Evolutionary conservation across 2,797 vertebrate genomes (phyloP).

Genomic region (Pangasius sanitwongsei): DNA sequence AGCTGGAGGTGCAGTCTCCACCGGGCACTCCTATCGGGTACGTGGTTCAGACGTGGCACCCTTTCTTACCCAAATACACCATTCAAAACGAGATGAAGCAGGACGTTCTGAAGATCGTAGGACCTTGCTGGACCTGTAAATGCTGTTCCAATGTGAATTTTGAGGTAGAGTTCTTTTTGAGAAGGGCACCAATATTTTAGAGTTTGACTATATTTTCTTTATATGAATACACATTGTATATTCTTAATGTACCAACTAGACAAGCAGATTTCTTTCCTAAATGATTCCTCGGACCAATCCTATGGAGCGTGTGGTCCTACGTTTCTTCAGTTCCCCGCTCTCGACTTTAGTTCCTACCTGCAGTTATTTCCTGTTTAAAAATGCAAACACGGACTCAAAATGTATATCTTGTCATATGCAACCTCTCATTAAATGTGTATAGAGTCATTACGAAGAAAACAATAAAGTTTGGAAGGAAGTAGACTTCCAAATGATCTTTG

Average conservation of each 20-base stretch:
- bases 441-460: no score
- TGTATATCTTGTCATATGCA: no score
- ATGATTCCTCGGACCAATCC: background rate
- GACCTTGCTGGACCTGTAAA: constrained; percentile 74
- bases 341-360: background rate
- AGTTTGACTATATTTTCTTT: no score
- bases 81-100: constrained; percentile 74
- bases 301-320: background rate
- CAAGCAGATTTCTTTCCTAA: background rate
- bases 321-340: no score
- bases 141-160: constrained; percentile 49
- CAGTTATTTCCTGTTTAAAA: no score
- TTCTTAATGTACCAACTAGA: background rate
- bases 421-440: no score
- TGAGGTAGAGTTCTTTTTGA: no score
- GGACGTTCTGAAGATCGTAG: constrained; percentile 72
- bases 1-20: constrained; percentile 83
- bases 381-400: no score
- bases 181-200: no score
- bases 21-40: constrained; percentile 79
- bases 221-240: no score
- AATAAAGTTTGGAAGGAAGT: no score
- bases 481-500: no score
- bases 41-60: constrained; percentile 78
- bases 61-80: constrained; percentile 77